Conservation (phyloP, 2,113 vertebrate genomes). For the Potamarius usumacintae region DNA sequence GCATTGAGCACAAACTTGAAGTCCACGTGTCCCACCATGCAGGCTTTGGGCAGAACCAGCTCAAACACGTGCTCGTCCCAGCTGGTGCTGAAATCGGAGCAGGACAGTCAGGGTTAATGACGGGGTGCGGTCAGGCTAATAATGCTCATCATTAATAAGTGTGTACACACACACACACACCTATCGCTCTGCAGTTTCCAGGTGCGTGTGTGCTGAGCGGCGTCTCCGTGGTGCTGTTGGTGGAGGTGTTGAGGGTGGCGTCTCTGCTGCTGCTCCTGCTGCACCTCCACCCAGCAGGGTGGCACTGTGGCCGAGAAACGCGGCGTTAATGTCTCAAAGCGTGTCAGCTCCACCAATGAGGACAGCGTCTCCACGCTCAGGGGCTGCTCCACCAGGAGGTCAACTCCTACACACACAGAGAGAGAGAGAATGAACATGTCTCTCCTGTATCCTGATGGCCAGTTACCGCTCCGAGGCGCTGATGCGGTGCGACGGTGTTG, state of each 20-base stretch:
- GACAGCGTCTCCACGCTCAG: constrained; percentile 87
- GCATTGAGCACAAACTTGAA: constrained; percentile 98
- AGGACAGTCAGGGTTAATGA: neutral
- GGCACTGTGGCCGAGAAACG: constrained; percentile 97
- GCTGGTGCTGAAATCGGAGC: constrained; percentile 79
- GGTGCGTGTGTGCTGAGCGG: constrained; percentile 95
- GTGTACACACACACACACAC: constrained; percentile 58
- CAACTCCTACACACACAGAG: constrained; percentile 78
- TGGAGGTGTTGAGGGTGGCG: constrained; percentile 95
- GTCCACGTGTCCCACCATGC: constrained; percentile 98
- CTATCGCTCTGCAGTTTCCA: constrained; percentile 97
- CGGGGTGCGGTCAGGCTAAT: neutral
- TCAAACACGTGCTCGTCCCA: constrained; percentile 99
- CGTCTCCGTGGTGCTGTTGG: constrained; percentile 97
- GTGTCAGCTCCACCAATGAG: constrained; percentile 92
- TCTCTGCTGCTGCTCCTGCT: constrained; percentile 97
- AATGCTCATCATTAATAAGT: neutral
- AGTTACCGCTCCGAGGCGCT: neutral
- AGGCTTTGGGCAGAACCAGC: constrained; percentile 94
- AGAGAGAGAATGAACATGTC: neutral
- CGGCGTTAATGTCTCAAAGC: constrained; percentile 95
- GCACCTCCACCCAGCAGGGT: constrained; percentile 97
- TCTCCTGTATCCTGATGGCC: neutral
- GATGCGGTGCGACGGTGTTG: neutral
- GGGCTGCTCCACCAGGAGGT: constrained; percentile 92